Base-by-base conservation (phyloP, 2,888 invertebrate species). In the Acronicta leporina region DNA sequence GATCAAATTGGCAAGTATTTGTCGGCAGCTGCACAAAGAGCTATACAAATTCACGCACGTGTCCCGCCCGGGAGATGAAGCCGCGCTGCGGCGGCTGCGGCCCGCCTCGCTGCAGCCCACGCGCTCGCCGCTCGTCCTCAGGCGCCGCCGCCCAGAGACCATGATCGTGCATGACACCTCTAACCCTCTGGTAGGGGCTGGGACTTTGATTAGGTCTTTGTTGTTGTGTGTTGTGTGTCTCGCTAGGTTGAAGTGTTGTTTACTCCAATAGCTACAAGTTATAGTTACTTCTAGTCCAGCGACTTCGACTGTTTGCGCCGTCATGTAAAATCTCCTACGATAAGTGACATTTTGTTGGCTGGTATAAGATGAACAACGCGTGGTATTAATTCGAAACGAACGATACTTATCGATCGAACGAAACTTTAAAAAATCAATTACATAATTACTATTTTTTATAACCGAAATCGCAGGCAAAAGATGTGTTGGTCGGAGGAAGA, bases 1-100 rank as follows among this genome's bases (percentile, higher is more conserved):
- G 45, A 16, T 15, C 16, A 35, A 25, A 10, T 2, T 14, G n/a
- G 71, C 68, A 52, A 42, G 71, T 55, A 40, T 41, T 62, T 74
- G 69, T 79, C 77, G 84, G 53, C 90, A 94, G 93, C 81, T 93
- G 67, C 92, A 94, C 90, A 88, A 85, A 75, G 92, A 92, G 82
- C 74, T 92, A 65, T 88, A 91, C 87, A 83, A 80, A 52, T 86
- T 86, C 73, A 87, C 84, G 50, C 84, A 84, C 68, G 82, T 73
- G 15, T 64, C 63, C 61, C 61, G 68, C 13, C 43, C 59, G 68
- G 47, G 43, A 7, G 68, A 68, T 38, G 73, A 71, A 14, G 51
- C 68, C 30, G 49, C 30, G 48, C 58, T 50, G 65, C 68, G 73
- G 40, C 71, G 75, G 47, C 70, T 61, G 47, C 87, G 85, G 11